Evolutionary conservation across 2,888 invertebrate species (phyloP).

Genomic region (Stenolophus ochropezus): DNA sequence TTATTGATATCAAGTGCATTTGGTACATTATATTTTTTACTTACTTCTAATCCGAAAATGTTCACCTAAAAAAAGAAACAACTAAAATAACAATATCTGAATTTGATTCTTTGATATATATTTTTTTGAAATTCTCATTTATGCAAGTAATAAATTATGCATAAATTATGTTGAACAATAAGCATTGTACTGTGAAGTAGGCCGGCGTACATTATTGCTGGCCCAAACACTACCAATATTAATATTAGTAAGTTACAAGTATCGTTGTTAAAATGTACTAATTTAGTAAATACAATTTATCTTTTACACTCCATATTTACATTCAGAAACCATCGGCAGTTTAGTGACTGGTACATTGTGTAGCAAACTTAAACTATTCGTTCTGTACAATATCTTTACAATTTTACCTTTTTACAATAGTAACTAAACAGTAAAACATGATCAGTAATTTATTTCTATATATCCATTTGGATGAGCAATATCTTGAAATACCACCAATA

Average conservation of each 20-base stretch:
- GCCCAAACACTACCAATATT: conserved; percentile 59
- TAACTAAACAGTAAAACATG: conserved; percentile 53
- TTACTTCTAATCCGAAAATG: background rate
- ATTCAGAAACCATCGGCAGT: conserved; percentile 58
- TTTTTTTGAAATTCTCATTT: conserved; percentile 56
- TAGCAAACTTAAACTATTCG: conserved; percentile 58
- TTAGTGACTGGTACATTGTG: conserved; percentile 56
- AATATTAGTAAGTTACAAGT: conserved; percentile 51
- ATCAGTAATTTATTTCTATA: conserved; percentile 16
- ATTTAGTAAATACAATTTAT: conserved; percentile 56
- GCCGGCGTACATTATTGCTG: conserved; percentile 43
- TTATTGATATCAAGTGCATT: too few relatives aligned
- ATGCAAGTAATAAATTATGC: conserved; percentile 60
- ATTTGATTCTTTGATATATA: conserved; percentile 51
- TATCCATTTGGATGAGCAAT: conserved; percentile 24
- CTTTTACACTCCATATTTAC: conserved; percentile 59
- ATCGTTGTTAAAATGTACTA: conserved; percentile 60
- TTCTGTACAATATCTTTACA: conserved; percentile 58
- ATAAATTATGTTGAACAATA: conserved; percentile 59
- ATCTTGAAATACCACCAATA: conserved; percentile 37
- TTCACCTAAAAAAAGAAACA: background rate
- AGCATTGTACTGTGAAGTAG: conserved; percentile 60
- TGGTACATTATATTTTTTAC: background rate
- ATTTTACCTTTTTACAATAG: conserved; percentile 50
- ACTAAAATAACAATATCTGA: conserved; percentile 27